These are phyloP conservation scores for Echinometra lucunter DNA, from an alignment of 53 echinoderm and acorn worm genomes.

Conservation along the genomic window DNA sequence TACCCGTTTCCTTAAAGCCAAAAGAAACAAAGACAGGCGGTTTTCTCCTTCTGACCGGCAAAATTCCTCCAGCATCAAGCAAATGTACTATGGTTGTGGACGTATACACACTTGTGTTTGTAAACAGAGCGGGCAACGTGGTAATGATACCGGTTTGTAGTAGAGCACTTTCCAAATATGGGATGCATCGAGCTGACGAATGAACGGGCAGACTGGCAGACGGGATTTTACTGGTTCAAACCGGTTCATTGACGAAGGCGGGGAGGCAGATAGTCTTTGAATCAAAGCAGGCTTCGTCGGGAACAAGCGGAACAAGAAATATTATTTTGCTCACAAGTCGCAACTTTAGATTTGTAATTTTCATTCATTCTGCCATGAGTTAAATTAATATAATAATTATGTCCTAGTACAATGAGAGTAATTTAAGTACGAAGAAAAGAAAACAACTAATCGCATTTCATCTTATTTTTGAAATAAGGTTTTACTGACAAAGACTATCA, in stretches of 20 bases:
- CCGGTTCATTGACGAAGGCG: slow-evolving; percentile 21
- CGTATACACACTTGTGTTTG: background rate
- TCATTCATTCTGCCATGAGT: background rate
- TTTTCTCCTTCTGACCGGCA: background rate
- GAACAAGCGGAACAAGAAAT: background rate
- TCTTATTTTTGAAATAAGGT: background rate
- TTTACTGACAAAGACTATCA: background rate
- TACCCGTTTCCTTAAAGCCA: background rate
- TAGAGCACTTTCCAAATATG: background rate
- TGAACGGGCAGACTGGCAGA: background rate
- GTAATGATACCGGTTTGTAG: slow-evolving; percentile 12
- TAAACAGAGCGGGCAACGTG: slow-evolving; percentile 24
- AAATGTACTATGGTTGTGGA: too few species aligned
- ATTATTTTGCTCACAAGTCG: background rate
- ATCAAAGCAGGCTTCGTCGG: background rate
- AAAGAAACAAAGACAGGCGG: background rate
- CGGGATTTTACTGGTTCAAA: slow-evolving; percentile 17
- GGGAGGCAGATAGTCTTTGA: background rate
- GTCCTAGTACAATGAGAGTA: too few species aligned
- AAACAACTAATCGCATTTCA: too few species aligned
- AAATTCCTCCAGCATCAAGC: background rate
- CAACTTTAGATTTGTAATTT: background rate
- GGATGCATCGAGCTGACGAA: background rate
- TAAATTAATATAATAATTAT: background rate
- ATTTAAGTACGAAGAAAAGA: too few species aligned